These are phyloP conservation scores for Drosophila bocki DNA, from an alignment of 1,140 invertebrate species.

Conservation along the genomic window DNA sequence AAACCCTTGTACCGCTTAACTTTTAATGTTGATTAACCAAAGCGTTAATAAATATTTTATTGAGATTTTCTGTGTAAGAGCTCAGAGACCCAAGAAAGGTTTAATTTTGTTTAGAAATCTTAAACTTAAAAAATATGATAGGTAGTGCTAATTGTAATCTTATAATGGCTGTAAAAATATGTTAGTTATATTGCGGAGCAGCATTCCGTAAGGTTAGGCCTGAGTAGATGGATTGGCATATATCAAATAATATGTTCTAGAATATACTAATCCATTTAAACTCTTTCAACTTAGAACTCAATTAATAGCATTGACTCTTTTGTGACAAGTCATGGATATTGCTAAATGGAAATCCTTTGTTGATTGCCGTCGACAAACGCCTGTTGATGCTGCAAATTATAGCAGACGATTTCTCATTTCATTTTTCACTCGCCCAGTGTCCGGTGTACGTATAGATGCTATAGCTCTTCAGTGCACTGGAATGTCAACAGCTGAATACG, in stretches of 20 bases:
- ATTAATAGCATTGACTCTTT: conserved; percentile 14
- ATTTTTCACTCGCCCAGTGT: conserved; percentile 55
- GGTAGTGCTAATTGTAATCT: neutral
- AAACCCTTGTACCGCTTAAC: conserved; percentile 15
- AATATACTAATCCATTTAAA: neutral
- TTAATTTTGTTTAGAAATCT: neutral
- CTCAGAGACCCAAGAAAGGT: neutral
- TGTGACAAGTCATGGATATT: conserved; percentile 27
- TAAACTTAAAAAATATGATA: neutral
- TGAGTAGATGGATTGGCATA: too few species aligned
- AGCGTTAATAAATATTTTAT: conserved; percentile 1
- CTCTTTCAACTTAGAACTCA: conserved; percentile 1
- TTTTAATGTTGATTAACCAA: neutral
- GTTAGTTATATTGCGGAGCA: too few species aligned
- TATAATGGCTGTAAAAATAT: neutral
- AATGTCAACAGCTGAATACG: conserved; percentile 82
- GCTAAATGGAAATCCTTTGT: conserved; percentile 32
- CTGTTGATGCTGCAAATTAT: conserved; percentile 83
- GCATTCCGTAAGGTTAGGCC: too few species aligned
- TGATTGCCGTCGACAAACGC: conserved; percentile 36
- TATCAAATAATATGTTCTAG: neutral
- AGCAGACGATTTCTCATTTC: conserved; percentile 67
- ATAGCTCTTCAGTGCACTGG: conserved; percentile 57
- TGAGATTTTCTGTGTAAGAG: neutral
- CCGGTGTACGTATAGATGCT: conserved; percentile 21